Percentiles rank a stretch among this genome's conserved stretches.
phyloP scores from a whole-genome alignment of 2,113 vertebrate genomes.

The Chunga burmeisteri region DNA sequence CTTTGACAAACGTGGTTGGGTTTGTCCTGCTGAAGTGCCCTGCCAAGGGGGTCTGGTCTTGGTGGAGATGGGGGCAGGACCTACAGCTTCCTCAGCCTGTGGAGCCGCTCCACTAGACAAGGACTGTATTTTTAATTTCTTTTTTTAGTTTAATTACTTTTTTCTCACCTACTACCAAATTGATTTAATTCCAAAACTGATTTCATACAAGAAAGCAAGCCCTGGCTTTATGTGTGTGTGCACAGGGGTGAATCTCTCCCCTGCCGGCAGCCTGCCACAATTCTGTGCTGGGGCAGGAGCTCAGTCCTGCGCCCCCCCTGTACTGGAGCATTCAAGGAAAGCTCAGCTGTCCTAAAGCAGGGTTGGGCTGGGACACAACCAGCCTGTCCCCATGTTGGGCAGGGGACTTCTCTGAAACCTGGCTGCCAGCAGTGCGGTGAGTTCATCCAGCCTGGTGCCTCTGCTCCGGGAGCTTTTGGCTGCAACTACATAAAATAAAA shows the following conservation, averaged over 20 bases:
- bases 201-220: background rate
- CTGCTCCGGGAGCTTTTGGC: too few relatives aligned
- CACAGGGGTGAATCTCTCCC: too few relatives aligned
- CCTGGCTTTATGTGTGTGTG: background rate
- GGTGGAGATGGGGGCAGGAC: background rate
- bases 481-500: background rate
- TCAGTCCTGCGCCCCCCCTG: background rate
- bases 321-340: rapidly evolving
- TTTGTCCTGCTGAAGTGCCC: background rate
- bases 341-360: background rate
- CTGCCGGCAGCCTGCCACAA: too few relatives aligned
- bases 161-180: too few relatives aligned
- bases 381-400: background rate
- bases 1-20: rapidly evolving
- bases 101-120: background rate
- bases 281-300: background rate
- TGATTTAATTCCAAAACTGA: background rate
- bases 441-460: background rate
- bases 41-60: background rate
- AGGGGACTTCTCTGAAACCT: background rate
- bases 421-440: background rate
- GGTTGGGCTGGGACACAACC: background rate
- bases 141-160: too few relatives aligned
- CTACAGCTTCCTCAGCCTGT: background rate
- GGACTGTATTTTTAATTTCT: too few relatives aligned